Evolutionary conservation across 2,113 vertebrate genomes (phyloP).

Genomic region (Cephalopholis sonnerati): DNA sequence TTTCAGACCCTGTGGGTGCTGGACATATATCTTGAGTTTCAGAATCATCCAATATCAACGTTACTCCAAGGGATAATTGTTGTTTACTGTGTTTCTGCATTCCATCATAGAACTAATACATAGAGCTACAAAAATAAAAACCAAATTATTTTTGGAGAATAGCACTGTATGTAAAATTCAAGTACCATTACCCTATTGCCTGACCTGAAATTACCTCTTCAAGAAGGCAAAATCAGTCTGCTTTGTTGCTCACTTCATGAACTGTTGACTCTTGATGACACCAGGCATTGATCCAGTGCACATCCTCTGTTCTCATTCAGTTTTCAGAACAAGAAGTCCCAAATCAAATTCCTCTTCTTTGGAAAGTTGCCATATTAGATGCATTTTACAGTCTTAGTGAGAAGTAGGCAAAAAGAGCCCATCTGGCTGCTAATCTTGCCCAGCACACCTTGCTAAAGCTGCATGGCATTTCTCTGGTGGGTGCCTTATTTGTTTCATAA

Average conservation of each 20-base stretch:
- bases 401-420: slow-evolving; percentile 12
- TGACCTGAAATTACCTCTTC: background rate
- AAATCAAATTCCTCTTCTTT: slow-evolving; percentile 17
- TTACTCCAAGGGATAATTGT: no score
- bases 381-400: slow-evolving; percentile 29
- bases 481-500: slow-evolving; percentile 55
- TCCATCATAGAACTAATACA: no score
- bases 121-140: background rate
- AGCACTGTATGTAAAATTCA: background rate
- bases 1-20: no score
- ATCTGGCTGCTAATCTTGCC: slow-evolving; percentile 48
- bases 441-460: slow-evolving; percentile 32
- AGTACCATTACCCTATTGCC: background rate
- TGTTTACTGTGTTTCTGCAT: no score
- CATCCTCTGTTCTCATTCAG: slow-evolving; percentile 15
- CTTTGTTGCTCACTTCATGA: slow-evolving; percentile 18
- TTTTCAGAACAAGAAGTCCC: slow-evolving; percentile 23
- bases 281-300: background rate
- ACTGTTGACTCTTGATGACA: slow-evolving; percentile 15
- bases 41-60: no score
- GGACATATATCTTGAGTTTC: no score
- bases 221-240: background rate
- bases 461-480: slow-evolving; percentile 40
- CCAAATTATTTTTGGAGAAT: background rate
- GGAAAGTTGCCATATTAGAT: slow-evolving; percentile 39